Conservation (phyloP, 2,888 invertebrate genomes). For the Plebejus melissa region DNA sequence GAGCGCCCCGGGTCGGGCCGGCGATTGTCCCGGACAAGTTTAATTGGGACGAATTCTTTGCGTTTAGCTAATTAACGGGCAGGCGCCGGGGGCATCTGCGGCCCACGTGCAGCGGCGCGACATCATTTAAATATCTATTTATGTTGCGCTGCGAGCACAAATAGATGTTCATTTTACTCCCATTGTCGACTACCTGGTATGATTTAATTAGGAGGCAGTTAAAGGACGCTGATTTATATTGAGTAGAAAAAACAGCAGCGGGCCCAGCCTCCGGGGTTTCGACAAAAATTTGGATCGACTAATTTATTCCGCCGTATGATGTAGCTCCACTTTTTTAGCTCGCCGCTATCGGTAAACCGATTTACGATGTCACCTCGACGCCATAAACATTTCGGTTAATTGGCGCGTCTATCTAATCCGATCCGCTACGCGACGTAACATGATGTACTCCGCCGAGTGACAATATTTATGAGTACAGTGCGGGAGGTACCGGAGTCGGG, state of each 20-base stretch:
- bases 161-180: not conserved
- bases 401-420: conserved; percentile 9
- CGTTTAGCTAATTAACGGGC: conserved; percentile 66
- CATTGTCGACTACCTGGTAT: conserved; percentile 14
- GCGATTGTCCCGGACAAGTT: conserved; percentile 40
- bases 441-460: conserved; percentile 17
- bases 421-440: not conserved
- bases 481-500: conserved; percentile 42
- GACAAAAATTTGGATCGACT: not conserved
- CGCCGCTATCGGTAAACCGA: not conserved
- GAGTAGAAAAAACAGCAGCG: not conserved
- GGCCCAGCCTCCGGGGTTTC: not conserved
- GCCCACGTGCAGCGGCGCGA: conserved; percentile 52
- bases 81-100: conserved; percentile 55
- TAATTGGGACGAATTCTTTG: conserved; percentile 64
- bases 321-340: not conserved
- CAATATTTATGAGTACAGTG: conserved; percentile 33
- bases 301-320: conserved; percentile 1
- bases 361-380: not conserved
- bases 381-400: conserved; percentile 18
- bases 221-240: not conserved
- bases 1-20: conserved; percentile 35
- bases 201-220: not conserved
- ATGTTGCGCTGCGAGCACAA: conserved; percentile 13
- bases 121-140: conserved; percentile 24